Evolutionary conservation across 2,113 vertebrate genomes (phyloP), one percentile per base, ranked within the genome.

Genomic region (Hippocampus zosterae): DNA sequence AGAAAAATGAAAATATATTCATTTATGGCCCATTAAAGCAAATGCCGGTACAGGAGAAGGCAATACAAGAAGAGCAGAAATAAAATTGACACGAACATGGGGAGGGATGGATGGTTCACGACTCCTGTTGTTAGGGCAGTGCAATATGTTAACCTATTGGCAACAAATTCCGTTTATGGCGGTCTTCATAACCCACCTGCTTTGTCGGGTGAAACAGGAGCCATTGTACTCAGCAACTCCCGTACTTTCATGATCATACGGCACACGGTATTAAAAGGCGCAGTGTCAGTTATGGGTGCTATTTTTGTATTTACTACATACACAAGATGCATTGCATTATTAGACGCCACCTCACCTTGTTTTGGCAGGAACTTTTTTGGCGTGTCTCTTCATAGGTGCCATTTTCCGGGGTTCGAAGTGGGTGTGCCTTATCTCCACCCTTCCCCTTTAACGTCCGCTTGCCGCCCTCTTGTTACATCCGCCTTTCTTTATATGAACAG

Each of bases 41-140:
- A 64, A 79, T 0, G n/a, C 9, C 18, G 61, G 27, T 70, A 65
- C 68, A 78, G 63, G 44, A 76, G 63, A 16, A 63, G 10, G 41
- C 72, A 69, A 56, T 79, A 74, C 69, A 82, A 87, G 72, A 59
- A 50, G 55, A 70, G 25, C 40, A 71, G 37, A 73, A 70, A n/a
- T 40, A 6, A 41, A 42, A 10, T n/a, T 63, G 37, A n/a, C 9
- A 53, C 2, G 23, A 27, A 57, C n/a, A 63, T 63, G 61, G 37
- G n/a, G 33, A 73, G 37, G 29, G 5, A 40, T 0, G 13, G 10
- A 44, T 44, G 8, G 21, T 59, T 37, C 29, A 60, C 55, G 59
- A 25, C 6, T 2, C n/a, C 8, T 63, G 53, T 12, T 40, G 21
- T 79, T 72, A 16, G 9, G 40, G 21, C 59, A 63, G 29, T 72